A percentile compares a stretch with the other conserved stretches of the same genome.
Conservation (phyloP, 2,888 invertebrate species). For the Thelaira solivaga region DNA sequence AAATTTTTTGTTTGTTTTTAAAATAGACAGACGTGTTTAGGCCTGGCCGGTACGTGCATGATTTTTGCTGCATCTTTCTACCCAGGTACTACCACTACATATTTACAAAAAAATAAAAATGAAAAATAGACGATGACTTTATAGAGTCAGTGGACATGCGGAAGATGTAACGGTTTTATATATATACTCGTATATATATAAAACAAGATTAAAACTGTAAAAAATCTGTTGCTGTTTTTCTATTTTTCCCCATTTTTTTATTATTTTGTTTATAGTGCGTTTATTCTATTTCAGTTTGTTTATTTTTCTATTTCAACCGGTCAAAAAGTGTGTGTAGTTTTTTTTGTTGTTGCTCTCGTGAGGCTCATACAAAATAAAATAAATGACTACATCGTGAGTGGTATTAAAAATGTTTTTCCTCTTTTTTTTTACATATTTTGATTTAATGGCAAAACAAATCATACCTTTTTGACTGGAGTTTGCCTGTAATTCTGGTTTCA, state of each 20-base stretch:
- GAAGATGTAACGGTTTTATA: constrained; percentile 49
- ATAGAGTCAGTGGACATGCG: constrained; percentile 52
- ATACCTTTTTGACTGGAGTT: constrained; percentile 49
- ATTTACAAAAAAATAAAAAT: too few relatives aligned
- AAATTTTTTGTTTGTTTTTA: constrained; percentile 26
- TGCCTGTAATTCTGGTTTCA: constrained; percentile 25
- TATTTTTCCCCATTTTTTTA: neutral
- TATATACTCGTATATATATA: too few relatives aligned
- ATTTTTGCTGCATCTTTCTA: neutral
- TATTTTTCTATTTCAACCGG: constrained; percentile 48
- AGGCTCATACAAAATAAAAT: constrained; percentile 5
- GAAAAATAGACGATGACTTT: constrained; percentile 14
- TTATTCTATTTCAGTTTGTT: constrained; percentile 2
- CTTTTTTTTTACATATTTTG: neutral
- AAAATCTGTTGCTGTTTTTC: constrained; percentile 50
- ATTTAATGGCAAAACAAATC: constrained; percentile 32
- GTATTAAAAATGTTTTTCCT: constrained; percentile 29
- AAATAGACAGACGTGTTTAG: neutral
- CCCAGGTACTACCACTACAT: too few relatives aligned
- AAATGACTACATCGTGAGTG: constrained; percentile 53
- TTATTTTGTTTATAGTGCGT: constrained; percentile 23
- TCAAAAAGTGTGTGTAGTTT: constrained; percentile 35
- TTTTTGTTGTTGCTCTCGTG: neutral
- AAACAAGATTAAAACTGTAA: constrained; percentile 62
- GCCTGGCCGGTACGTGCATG: constrained; percentile 33